Conservation (phyloP, 30 jellyfish, hydroid and myxozoan genomes). For the Cassiopea andromeda region DNA sequence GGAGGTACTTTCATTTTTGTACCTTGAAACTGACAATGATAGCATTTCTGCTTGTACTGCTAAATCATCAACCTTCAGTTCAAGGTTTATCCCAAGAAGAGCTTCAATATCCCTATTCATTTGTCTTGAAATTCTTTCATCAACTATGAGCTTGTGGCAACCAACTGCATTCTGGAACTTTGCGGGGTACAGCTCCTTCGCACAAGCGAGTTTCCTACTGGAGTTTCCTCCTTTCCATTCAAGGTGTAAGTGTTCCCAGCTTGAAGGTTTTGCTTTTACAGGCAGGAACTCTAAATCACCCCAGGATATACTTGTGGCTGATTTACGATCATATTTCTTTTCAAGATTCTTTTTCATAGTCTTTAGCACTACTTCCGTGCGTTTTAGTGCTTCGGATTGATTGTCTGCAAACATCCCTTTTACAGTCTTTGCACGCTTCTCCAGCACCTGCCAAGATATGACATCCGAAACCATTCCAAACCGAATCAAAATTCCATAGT, state of each 20-base stretch:
- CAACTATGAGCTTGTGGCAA: constrained; percentile 36
- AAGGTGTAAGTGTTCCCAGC: constrained; percentile 6
- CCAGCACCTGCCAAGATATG: constrained; percentile 53
- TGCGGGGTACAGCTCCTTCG: constrained; percentile 1
- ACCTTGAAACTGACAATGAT: background rate
- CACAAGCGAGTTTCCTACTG: background rate
- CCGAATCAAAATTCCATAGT: background rate
- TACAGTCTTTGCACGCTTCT: constrained; percentile 50
- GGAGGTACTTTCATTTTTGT: background rate
- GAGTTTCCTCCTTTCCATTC: constrained; percentile 30
- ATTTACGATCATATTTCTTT: background rate
- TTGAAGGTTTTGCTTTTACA: background rate
- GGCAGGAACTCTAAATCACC: constrained; percentile 32
- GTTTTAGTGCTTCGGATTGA: constrained; percentile 2
- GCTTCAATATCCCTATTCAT: background rate
- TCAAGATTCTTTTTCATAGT: background rate
- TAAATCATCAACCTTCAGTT: background rate
- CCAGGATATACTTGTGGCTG: background rate
- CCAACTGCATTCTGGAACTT: constrained; percentile 23
- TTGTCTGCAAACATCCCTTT: background rate
- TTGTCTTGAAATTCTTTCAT: constrained; percentile 7
- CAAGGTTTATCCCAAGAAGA: constrained; percentile 3
- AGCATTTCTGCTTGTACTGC: background rate
- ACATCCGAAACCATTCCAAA: constrained; percentile 63
- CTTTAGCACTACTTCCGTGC: background rate